phyloP scores from a whole-genome alignment of 2,113 vertebrate species.

The Diphyllodes magnificus region DNA sequence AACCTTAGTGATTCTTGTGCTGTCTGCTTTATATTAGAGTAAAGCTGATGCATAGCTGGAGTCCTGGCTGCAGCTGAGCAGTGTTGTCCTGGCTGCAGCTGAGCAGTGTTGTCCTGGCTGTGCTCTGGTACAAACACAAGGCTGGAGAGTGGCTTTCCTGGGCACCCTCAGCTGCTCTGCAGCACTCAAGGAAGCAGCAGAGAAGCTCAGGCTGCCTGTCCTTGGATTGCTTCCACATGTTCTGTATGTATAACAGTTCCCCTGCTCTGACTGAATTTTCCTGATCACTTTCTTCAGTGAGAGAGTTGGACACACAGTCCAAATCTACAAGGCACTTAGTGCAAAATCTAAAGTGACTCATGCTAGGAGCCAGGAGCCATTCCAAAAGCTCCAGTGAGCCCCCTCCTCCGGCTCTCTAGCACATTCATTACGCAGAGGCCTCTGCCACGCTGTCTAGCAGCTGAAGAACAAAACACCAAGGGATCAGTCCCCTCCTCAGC shows the following conservation, averaged over 20 bases:
- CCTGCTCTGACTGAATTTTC: not conserved
- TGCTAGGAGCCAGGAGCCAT: not conserved
- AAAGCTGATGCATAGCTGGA: not conserved
- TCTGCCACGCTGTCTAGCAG: not conserved
- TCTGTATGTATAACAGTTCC: not conserved
- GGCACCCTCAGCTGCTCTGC: not conserved
- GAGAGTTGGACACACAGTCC: not conserved
- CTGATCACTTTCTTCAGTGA: not conserved
- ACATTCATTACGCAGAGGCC: not conserved
- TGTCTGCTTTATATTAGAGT: not conserved
- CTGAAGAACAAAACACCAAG: not conserved
- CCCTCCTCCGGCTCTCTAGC: not conserved
- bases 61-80: not conserved
- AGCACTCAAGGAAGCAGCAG: not conserved
- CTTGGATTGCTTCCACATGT: not conserved
- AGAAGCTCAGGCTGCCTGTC: not conserved
- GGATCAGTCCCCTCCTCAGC: not conserved
- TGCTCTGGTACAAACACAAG: not conserved
- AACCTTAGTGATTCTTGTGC: not conserved
- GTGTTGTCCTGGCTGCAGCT: accelerated
- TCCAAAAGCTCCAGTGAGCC: not conserved
- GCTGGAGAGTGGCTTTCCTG: not conserved
- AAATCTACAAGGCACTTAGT: not conserved
- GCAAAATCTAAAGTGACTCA: not conserved
- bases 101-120: accelerated